phyloP scores from a whole-genome alignment of 1,140 invertebrate genomes.

The Colletes latitarsis region DNA sequence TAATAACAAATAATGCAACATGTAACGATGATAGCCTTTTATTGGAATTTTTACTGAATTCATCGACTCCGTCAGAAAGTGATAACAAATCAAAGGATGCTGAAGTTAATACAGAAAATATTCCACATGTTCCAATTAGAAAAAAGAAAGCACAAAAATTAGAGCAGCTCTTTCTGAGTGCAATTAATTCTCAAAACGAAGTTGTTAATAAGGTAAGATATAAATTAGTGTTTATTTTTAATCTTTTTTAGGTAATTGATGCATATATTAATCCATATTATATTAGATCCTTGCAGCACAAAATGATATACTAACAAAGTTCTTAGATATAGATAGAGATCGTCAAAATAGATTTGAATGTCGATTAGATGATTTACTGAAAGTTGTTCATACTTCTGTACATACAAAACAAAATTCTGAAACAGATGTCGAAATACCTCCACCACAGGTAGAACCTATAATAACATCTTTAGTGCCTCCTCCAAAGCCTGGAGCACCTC shows the following conservation, averaged over 20 bases:
- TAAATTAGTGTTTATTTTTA: slow-evolving; percentile 16
- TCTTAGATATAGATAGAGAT: slow-evolving; percentile 77
- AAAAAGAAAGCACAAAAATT: slow-evolving; percentile 79
- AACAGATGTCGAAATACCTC: slow-evolving; percentile 30
- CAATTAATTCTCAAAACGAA: slow-evolving; percentile 79
- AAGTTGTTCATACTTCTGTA: slow-evolving; percentile 75
- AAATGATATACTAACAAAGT: slow-evolving; percentile 76
- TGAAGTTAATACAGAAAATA: slow-evolving; percentile 72
- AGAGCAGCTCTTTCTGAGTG: slow-evolving; percentile 76
- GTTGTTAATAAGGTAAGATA: slow-evolving; percentile 77
- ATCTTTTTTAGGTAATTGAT: background rate
- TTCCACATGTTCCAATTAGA: slow-evolving; percentile 73
- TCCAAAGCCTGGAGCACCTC: slow-evolving; percentile 74
- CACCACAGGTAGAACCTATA: slow-evolving; percentile 54
- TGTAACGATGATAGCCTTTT: slow-evolving; percentile 78
- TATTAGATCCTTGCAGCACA: slow-evolving; percentile 78
- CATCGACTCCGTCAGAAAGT: slow-evolving; percentile 72
- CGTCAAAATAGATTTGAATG: slow-evolving; percentile 77
- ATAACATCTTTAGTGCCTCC: slow-evolving; percentile 76
- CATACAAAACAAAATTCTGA: slow-evolving; percentile 67
- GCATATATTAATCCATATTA: slow-evolving; percentile 9
- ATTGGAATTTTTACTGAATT: slow-evolving; percentile 76
- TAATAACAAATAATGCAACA: slow-evolving; percentile 78
- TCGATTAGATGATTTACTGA: slow-evolving; percentile 76
- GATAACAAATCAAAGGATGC: slow-evolving; percentile 72